Evolutionary conservation across 2,888 invertebrate species (phyloP), one percentile per base, ranked within the genome.

Genomic region (Archips xylosteana): DNA sequence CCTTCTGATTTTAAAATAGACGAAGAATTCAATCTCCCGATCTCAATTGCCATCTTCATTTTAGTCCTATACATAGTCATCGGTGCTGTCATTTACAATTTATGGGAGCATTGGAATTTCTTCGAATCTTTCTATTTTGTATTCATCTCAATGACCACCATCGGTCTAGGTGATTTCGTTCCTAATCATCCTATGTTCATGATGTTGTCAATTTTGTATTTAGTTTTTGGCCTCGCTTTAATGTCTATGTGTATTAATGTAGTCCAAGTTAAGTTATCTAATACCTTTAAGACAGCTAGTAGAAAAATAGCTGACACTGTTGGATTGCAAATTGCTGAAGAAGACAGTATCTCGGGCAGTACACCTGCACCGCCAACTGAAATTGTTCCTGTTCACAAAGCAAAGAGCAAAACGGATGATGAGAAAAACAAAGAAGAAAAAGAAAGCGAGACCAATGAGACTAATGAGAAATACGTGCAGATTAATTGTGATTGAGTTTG

Each of bases 211-310:
- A 98, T 99, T 82, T 95, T 99, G 63, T 99, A 99, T 86, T 94
- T 99, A 71, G 97, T 99, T 34, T 98, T 99, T 82, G 99, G 99
- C 8, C 94, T 99, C 75, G 98, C 99, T 0, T 94, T 99, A 32
- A 99, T 99, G 67, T 98, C 99, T 79, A 99, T 99, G 99, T 98
- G 98, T 89, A 98, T 99, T 82, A 99, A 99, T 85, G 98, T 99
- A 15, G 98, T 99, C 0, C 99, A 99, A 94, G 96, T 97, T 61
- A 96, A 96, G 85, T 82, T 96, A 60, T 97, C 97, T 62, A 96
- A 97, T 87, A 97, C 97, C 0, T 98, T 98, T 85, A 96, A 96
- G 79, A 96, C 97, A 78, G 98, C 98, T 0, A 97, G 97, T 82
- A 96, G 96, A 34, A 98, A 98, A 86, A 95, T 98, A 63, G 97